These are phyloP conservation scores for Torymus tubicola DNA, from an alignment of 2,888 invertebrate species.

Conservation along the genomic window DNA sequence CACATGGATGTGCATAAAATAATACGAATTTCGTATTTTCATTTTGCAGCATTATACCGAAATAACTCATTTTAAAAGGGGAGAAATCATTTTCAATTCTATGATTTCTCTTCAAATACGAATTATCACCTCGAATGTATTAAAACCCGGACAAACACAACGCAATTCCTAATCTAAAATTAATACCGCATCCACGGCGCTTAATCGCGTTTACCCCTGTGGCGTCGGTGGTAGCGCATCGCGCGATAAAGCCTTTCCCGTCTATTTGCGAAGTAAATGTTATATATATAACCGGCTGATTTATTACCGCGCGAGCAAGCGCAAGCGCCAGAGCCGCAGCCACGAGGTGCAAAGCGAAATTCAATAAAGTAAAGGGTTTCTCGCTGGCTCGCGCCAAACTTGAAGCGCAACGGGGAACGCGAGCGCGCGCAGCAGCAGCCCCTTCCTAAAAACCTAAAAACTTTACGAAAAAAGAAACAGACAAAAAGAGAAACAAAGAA, in stretches of 20 bases:
- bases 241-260: slow-evolving; percentile 43
- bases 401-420: too few species aligned
- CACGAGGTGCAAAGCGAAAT: slow-evolving; percentile 39
- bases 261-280: slow-evolving; percentile 45
- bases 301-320: slow-evolving; percentile 43
- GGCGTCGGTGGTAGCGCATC: neutral
- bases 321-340: too few species aligned
- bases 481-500: neutral
- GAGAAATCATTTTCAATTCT: too few species aligned
- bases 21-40: too few species aligned
- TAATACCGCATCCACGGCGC: slow-evolving; percentile 8
- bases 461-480: too few species aligned
- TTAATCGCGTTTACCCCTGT: neutral
- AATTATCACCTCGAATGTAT: too few species aligned
- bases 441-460: too few species aligned
- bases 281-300: slow-evolving; percentile 42
- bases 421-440: too few species aligned
- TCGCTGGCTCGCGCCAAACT: neutral
- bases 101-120: too few species aligned
- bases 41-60: too few species aligned
- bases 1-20: too few species aligned
- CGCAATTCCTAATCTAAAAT: slow-evolving; percentile 22
- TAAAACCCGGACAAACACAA: neutral
- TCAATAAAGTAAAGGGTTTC: slow-evolving; percentile 46
- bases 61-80: too few species aligned